Conservation (phyloP, 2,113 vertebrate species). For the Mobula hypostoma region DNA sequence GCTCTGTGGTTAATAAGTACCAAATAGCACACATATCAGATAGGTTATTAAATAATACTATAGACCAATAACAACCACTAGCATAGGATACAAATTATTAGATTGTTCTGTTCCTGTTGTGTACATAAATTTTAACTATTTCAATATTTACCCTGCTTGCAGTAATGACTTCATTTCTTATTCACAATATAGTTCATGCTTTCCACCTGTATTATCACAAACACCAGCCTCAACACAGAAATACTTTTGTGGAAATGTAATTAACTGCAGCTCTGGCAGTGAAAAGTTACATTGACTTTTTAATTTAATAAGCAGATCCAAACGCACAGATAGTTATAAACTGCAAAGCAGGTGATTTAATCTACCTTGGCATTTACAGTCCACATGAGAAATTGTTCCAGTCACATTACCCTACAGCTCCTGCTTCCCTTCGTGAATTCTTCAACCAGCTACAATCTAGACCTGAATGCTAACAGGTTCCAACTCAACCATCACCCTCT, state of each 20-base stretch:
- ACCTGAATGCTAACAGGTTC: not conserved
- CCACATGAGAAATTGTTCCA: not conserved
- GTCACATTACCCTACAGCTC: too few relatives aligned
- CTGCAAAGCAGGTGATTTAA: not conserved
- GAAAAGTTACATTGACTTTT: not conserved
- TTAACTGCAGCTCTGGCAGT: not conserved
- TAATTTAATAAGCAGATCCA: not conserved
- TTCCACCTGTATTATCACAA: slow-evolving; percentile 31
- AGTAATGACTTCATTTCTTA: not conserved
- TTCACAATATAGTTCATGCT: not conserved
- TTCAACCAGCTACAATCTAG: not conserved
- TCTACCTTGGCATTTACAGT: not conserved
- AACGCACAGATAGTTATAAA: not conserved
- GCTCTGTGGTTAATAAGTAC: slow-evolving; percentile 27
- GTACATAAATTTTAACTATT: not conserved
- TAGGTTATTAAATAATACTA: slow-evolving; percentile 9
- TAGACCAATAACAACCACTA: not conserved
- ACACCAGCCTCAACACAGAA: not conserved
- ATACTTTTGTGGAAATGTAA: not conserved
- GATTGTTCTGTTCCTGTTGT: not conserved
- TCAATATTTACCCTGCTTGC: not conserved
- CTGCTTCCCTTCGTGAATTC: not conserved
- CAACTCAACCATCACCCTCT: not conserved
- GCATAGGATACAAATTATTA: not conserved
- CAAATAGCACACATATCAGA: not conserved